Base-by-base conservation (phyloP, 2,888 invertebrate species). In the Tenthredo distinguenda region DNA sequence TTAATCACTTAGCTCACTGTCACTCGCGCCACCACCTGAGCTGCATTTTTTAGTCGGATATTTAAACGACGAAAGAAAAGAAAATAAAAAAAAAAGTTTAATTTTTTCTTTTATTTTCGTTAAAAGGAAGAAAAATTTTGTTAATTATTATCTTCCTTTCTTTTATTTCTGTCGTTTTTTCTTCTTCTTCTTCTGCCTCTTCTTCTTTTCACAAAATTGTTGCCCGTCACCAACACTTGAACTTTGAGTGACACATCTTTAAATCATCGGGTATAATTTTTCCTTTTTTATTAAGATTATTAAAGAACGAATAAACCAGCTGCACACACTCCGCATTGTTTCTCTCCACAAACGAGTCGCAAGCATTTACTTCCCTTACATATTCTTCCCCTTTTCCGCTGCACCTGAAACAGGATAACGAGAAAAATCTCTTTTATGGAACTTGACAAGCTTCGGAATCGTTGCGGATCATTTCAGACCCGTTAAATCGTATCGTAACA, bases 181-280 rank as follows among this genome's bases (percentile, higher is more conserved):
- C 10, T 18, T 40, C 10, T 72, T 50, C 18, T n/a, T 26, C 5
- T 40, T 21, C 7, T 31, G 43, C 47, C 6, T 10, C 10, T 18
- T 4, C 21, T 21, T 50, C 2, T 43, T 43, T 43, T 43, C 43
- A 74, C 40, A 26, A 43, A 43, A 26, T 40, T 74, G 9, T 71
- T n/a, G 10, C 55, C 47, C 82, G 43, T 83, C 83, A 83, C 65
- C 26, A 83, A 50, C 83, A 83, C 83, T 83, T 83, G 83, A 83
- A 83, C 71, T 83, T 83, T 40, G 68, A 83, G 34, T 65, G 83
- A 37, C 83, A 83, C 83, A 83, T 83, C 12, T 43, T 83, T 47
- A 47, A 71, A 65, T 31, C 34, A 21, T 68, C 12, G 79, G 58
- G 18, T 58, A 21, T 3, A 12, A 62, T 62, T 50, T 12, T 21